These are phyloP conservation scores for Paratrypauchen microcephalus DNA, from an alignment of 2,797 vertebrate genomes.

Conservation along the genomic window DNA sequence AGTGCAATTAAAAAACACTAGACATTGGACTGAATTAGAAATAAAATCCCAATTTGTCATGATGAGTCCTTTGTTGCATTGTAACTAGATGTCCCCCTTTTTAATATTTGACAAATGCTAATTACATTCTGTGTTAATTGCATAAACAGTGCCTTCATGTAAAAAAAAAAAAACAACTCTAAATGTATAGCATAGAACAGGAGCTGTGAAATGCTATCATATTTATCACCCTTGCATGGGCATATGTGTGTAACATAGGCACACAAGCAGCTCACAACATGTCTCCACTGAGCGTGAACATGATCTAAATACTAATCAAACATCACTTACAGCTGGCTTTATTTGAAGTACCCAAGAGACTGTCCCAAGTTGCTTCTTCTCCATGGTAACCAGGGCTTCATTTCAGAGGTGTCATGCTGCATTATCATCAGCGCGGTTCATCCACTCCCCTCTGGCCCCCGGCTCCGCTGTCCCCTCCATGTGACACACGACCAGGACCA, in stretches of 20 bases:
- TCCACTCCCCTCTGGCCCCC: constrained; percentile 83
- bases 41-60: background rate
- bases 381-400: constrained; percentile 99
- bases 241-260: constrained; percentile 1
- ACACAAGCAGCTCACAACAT: constrained; percentile 65
- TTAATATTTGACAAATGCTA: constrained; percentile 44
- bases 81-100: background rate
- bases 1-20: background rate
- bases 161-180: background rate
- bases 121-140: constrained; percentile 37
- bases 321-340: constrained; percentile 98
- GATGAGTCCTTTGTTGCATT: background rate
- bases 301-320: constrained; percentile 99
- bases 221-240: background rate
- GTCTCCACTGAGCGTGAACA: constrained; percentile 85
- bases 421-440: constrained; percentile 96
- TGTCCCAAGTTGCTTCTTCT: constrained; percentile 89
- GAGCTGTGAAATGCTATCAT: background rate
- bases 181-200: background rate
- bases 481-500: constrained; percentile 64
- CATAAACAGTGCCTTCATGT: background rate
- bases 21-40: background rate
- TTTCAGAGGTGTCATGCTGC: constrained; percentile 99
- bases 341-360: constrained; percentile 91
- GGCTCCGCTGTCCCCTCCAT: constrained; percentile 58